Percentiles rank a stretch among this genome's conserved stretches.
These are phyloP conservation scores for Litocranius walleri DNA, from an alignment of 2,113 vertebrate genomes.

Conservation along the genomic window DNA sequence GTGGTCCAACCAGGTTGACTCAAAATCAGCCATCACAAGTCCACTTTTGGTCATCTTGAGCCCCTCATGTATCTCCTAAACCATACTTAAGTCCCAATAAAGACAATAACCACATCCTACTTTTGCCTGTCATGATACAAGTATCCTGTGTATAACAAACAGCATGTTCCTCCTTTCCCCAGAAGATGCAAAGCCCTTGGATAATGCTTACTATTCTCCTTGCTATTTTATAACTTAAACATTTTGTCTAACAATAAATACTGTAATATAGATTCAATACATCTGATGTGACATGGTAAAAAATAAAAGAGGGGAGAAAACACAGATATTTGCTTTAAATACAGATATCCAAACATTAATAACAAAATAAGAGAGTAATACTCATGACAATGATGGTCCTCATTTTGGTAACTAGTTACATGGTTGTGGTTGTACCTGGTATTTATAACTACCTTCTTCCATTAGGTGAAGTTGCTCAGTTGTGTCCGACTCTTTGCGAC, in stretches of 20 bases:
- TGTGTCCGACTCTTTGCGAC: no score
- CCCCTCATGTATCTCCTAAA: neutral
- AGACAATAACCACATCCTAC: neutral
- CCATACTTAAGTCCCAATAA: neutral
- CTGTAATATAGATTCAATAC: neutral
- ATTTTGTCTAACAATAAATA: neutral
- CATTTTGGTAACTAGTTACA: neutral
- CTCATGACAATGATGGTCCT: neutral
- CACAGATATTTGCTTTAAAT: neutral
- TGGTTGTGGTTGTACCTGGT: neutral
- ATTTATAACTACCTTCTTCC: neutral
- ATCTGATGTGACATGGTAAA: neutral
- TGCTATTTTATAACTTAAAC: neutral
- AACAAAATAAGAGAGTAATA: neutral
- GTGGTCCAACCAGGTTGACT: neutral
- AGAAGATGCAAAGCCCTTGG: neutral
- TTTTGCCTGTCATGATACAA: neutral
- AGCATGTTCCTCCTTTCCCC: neutral
- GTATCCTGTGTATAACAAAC: neutral
- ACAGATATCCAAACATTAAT: neutral
- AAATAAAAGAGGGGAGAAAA: neutral
- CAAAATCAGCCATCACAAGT: neutral
- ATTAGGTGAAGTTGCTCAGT: no score
- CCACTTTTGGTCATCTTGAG: neutral
- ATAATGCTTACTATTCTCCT: neutral